Evolutionary conservation across 2,797 vertebrate genomes (phyloP), one percentile per base, ranked within the genome.

Genomic region (Dryobates pubescens): DNA sequence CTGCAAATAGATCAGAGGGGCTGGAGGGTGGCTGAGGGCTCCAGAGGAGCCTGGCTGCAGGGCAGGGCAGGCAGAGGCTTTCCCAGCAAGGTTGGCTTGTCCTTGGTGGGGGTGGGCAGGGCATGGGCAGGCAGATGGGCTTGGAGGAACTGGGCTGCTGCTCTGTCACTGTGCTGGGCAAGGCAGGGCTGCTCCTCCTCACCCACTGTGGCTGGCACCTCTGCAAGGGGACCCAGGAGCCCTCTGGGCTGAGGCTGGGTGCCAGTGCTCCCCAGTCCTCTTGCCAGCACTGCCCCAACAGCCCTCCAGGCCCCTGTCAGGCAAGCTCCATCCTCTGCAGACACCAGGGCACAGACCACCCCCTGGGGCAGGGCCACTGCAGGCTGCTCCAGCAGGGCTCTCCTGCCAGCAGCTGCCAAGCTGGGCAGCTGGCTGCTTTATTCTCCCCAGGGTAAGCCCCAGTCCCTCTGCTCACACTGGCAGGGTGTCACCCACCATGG

Each of bases 341-440:
- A 54, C 20, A 10, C 58, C 1, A 3, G 64, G 82, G 51, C 82
- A 68, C 68, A 62, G 61, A 23, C 49, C 6, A 1, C 49, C 32
- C 68, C 51, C 2, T 27, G 51, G 1, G 56, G 11, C 22, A 2
- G 23, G 29, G n/a, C 71, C 53, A 10, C 34, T 57, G 0, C 1
- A 1, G 1, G 68, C n/a, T 3, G 3, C 56, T 75, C 29, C 74
- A 15, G 43, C 68, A 3, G 3, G 12, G 47, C 32, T 4, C 0
- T 67, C 32, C 76, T 36, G 38, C 56, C 6, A 7, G n/a, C 56
- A 69, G 45, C n/a, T 82, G 26, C 69, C 6, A 2, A 13, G 8
- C 16, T 22, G 29, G 57, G 71, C 10, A 75, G 36, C 5, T 1
- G 3, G 23, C 5, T 82, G 41, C 5, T 63, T 86, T 61, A 9